Evolutionary conservation across 2,888 invertebrate species (phyloP), one percentile per base, ranked within the genome.

Genomic region (Athetis lepigone): DNA sequence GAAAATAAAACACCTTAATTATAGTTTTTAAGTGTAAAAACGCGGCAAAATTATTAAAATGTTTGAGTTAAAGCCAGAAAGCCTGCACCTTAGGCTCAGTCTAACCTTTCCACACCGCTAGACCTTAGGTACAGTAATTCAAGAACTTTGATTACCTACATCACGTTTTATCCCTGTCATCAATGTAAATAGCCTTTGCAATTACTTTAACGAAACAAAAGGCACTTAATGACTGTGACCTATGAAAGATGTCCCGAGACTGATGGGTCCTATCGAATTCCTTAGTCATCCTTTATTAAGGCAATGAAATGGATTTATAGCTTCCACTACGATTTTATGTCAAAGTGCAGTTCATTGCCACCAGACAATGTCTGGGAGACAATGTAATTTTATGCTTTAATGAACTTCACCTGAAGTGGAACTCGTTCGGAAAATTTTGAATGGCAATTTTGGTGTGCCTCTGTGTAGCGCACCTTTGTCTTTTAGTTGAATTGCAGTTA

Each of bases 261-360:
- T 89, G 90, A 92, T 91, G 89, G 87, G 86, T 91, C 82, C 92
- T 90, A 92, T 91, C 89, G 85, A 87, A 91, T 90, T 88, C 90
- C 90, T 90, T 88, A 89, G 89, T 92, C 93, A 89, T 88, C 88
- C 89, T 94, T 94, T 94, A 94, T 94, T 92, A 91, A 91, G 91
- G 92, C 83, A 93, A 94, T 94, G 89, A 94, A 94, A 92, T 88
- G 90, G 92, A 94, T 94, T 94, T 94, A 94, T 92, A 89, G 88
- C 91, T 81, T 88, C 89, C 89, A 91, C 92, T 91, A 91, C 88
- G 85, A 95, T 93, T 94, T 95, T 92, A 94, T 95, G 94, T 94
- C 94, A 94, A 95, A 95, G 94, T 92, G 94, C 90, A 94, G 94
- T 94, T 94, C 95, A 94, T 92, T 94, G 94, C 90, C 94, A 94